Base-by-base conservation (phyloP, 2,113 vertebrate species). In the Pandion haliaetus region DNA sequence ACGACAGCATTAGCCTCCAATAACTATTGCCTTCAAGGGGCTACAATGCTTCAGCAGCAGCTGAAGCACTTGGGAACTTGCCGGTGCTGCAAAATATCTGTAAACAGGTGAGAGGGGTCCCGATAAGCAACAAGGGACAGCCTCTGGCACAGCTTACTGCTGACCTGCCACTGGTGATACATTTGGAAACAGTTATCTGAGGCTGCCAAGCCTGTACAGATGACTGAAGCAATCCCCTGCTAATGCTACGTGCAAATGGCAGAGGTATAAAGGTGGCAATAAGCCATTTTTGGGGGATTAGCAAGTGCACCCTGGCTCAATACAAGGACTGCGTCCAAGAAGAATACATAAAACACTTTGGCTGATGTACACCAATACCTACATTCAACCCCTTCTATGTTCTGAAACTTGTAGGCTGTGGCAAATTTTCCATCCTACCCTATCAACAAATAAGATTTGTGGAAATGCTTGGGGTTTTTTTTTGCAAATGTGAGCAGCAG, bases 251-350 rank as follows among this genome's bases (percentile, higher is more conserved):
- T 3, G 49, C 40, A 88, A 88, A 67, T n/a, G 36, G 11, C 31
- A 78, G 55, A 88, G 29, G 7, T 38, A 62, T 45, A 44, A 73
- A 42, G 5, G 15, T 44, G 16, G n/a, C 38, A 80, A 85, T 13
- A 85, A 72, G 10, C 26, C 10, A 15, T 70, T 40, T 17, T 38
- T 4, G 4, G 6, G 10, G 10, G 25, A 1, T 4, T 88, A 36
- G 10, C 26, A 73, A 65, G 5, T 24, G 36, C 10, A 36, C 4
- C 14, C 16, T 36, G 10, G 9, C 34, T 81, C 25, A 49, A 5
- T 57, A 16, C 5, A 82, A 45, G 6, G 44, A 18, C 25, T 38
- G 14, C 0, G 0, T 11, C 28, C 40, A 77, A 55, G 18, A 78
- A 25, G 10, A 89, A 52, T 36, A 15, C 31, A 44, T 38, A 59